Evolutionary conservation across 2,797 vertebrate species (phyloP).

Genomic region (Merluccius polli): DNA sequence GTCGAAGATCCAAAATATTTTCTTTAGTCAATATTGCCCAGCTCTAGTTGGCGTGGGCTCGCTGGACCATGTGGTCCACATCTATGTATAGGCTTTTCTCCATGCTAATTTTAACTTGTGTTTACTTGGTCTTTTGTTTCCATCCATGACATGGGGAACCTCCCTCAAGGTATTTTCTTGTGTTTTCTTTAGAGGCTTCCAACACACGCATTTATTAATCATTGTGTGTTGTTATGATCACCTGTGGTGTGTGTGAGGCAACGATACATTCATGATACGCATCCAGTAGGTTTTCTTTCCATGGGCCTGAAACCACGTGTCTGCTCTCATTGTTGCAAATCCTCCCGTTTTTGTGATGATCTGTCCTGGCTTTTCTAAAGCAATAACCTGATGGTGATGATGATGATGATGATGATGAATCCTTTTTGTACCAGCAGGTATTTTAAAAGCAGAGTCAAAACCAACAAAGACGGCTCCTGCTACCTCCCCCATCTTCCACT

Average conservation of each 20-base stretch:
- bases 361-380: slow-evolving; percentile 37
- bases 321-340: slow-evolving; percentile 48
- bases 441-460: slow-evolving; percentile 64
- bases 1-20: not conserved
- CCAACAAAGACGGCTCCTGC: slow-evolving; percentile 53
- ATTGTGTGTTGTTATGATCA: too few relatives aligned
- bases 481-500: slow-evolving; percentile 45
- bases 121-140: not conserved
- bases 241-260: not conserved
- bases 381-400: slow-evolving; percentile 38
- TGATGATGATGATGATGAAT: slow-evolving; percentile 30
- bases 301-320: slow-evolving; percentile 33
- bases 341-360: slow-evolving; percentile 47
- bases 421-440: slow-evolving; percentile 36
- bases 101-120: not conserved
- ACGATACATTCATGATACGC: slow-evolving; percentile 1
- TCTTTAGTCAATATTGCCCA: not conserved
- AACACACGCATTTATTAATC: not conserved
- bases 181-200: slow-evolving; percentile 12
- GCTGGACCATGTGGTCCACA: not conserved
- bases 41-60: not conserved
- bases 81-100: not conserved
- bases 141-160: slow-evolving; percentile 4
- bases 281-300: not conserved
- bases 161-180: slow-evolving; percentile 24